A percentile compares a stretch with the other conserved stretches of the same genome.
Evolutionary conservation across 1,140 invertebrate species (phyloP).

Genomic region (Paraescarpia echinospica): DNA sequence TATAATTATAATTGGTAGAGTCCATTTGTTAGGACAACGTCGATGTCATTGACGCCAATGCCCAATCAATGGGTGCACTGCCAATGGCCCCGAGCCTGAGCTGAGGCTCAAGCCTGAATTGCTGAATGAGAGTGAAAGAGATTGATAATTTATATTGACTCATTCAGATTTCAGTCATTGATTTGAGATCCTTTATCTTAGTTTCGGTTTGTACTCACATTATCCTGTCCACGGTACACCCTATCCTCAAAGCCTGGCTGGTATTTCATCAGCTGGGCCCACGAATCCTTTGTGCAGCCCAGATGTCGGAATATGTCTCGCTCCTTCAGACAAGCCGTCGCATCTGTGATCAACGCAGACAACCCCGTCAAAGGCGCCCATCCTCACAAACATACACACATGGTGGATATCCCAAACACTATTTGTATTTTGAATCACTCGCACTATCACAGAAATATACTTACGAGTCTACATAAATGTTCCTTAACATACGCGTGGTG

Average conservation of each 20-base stretch:
- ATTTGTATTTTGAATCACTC: neutral
- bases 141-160: too few relatives aligned
- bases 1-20: too few relatives aligned
- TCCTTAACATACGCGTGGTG: too few relatives aligned
- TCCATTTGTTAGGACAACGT: too few relatives aligned
- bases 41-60: too few relatives aligned
- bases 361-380: neutral
- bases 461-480: neutral
- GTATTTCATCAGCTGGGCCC: neutral
- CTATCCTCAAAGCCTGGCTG: neutral
- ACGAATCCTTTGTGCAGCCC: neutral
- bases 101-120: too few relatives aligned
- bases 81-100: too few relatives aligned
- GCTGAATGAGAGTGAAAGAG: too few relatives aligned
- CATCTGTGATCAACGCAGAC: neutral
- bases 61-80: too few relatives aligned
- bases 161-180: too few relatives aligned
- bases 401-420: neutral
- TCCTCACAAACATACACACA: neutral
- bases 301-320: neutral
- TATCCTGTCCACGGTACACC: neutral
- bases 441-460: neutral
- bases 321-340: neutral
- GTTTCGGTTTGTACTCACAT: neutral
- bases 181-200: too few relatives aligned